Base-by-base conservation (phyloP, 2,797 vertebrate species). In the Myotis daubentonii region DNA sequence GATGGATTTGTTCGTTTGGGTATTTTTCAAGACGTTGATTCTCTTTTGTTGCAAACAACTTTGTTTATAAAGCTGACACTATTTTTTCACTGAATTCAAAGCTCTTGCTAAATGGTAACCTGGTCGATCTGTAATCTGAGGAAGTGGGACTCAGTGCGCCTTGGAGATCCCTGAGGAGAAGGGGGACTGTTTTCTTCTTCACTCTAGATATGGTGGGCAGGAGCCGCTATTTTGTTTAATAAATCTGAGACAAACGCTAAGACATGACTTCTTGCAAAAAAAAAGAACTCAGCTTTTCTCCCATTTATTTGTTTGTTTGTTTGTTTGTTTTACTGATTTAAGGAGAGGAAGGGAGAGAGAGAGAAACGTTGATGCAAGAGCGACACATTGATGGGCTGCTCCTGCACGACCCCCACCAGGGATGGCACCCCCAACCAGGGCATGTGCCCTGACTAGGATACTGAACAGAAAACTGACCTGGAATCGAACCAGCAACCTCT, bases 21-120 rank as follows among this genome's bases (percentile, higher is more conserved):
- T 49, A 3, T 78, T 30, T 75, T 22, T 28, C 25, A 1, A 22
- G 49, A 83, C 82, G 6, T 66, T 94, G 44, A 3, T 49, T 76
- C 86, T 91, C 8, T 0, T n/a, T 94, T 92, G 91, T 33, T 91
- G 22, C 89, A 33, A 66, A 66, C 65, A 70, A 19, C 71, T 94
- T 71, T 47, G 70, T 70, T 84, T 33, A 90, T 36, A 72, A 95
- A 95, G 49, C 47, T 51, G 11, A 38, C 4, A 47, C 3, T 47
- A 12, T 68, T 74, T 91, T 88, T 88, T 82, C 74, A 47, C 68
- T 66, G 81, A 79, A 71, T 86, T 89, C 70, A 80, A 15, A 87
- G 84, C 8, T 76, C 38, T 49, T 85, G 33, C 12, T 72, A 53
- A 93, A 65, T 49, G 15, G 13, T 75, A 86, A 55, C 1, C 41